These are phyloP conservation scores for Ochropacha duplaris DNA, from an alignment of 2,888 invertebrate species.

Conservation along the genomic window DNA sequence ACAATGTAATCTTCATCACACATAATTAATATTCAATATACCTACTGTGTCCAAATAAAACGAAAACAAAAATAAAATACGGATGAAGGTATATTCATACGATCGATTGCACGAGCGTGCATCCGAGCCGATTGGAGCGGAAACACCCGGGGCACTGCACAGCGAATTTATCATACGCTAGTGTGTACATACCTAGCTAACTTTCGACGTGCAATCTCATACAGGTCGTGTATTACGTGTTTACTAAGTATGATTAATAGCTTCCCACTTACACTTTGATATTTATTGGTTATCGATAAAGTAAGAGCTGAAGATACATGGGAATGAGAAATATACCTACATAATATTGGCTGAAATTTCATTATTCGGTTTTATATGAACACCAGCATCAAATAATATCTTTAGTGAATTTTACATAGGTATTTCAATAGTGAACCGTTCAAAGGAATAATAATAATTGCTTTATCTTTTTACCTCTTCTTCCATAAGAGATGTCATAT, in stretches of 20 bases:
- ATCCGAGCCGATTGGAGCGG: constrained; percentile 72
- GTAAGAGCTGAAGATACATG: neutral
- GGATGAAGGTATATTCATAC: constrained; percentile 70
- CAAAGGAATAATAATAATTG: too few relatives aligned
- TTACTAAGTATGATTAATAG: constrained; percentile 24
- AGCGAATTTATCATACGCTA: constrained; percentile 69
- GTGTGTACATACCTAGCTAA: constrained; percentile 48
- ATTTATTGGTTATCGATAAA: constrained; percentile 6
- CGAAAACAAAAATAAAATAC: constrained; percentile 53
- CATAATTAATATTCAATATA: constrained; percentile 3
- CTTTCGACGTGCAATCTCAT: constrained; percentile 45
- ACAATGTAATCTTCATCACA: neutral
- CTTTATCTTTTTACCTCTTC: too few relatives aligned
- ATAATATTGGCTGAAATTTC: neutral
- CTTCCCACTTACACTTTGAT: constrained; percentile 3
- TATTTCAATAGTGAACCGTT: neutral
- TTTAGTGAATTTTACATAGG: neutral
- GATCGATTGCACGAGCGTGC: constrained; percentile 66
- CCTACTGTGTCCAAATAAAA: constrained; percentile 38
- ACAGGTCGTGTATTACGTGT: constrained; percentile 17
- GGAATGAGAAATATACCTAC: neutral
- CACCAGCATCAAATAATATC: neutral
- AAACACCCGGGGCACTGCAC: constrained; percentile 68
- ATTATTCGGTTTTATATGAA: neutral
- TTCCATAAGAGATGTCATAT: too few relatives aligned